Evolutionary conservation across 2,113 vertebrate species (phyloP).

Genomic region (Herpetotheres cachinnans): DNA sequence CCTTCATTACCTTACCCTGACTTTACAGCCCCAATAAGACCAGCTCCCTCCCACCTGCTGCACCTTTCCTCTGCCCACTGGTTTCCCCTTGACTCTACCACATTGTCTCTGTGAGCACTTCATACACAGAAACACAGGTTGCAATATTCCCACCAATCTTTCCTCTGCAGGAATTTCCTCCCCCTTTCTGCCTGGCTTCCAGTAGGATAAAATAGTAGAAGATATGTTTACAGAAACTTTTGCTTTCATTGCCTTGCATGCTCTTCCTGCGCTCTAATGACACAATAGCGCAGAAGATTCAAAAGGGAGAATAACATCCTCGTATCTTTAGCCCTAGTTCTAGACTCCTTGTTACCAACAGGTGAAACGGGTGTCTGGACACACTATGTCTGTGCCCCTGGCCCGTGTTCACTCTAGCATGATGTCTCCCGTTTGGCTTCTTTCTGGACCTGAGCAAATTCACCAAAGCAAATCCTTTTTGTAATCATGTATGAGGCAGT

Average conservation of each 20-base stretch:
- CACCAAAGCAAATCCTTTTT: neutral
- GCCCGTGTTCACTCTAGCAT: neutral
- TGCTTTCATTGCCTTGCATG: neutral
- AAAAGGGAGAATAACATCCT: neutral
- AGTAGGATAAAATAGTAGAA: neutral
- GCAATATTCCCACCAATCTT: neutral
- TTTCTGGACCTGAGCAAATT: neutral
- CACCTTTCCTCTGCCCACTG: neutral
- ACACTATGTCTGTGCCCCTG: neutral
- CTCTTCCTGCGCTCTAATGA: neutral
- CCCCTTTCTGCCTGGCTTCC: neutral
- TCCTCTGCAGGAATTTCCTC: neutral
- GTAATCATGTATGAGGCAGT: neutral
- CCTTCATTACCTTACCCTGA: neutral
- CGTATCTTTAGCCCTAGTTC: neutral
- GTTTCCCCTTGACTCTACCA: neutral
- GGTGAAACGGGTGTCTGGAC: neutral
- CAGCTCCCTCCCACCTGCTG: neutral
- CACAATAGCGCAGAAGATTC: neutral
- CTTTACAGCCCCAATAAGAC: accelerated
- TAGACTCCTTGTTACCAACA: neutral
- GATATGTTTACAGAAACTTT: neutral
- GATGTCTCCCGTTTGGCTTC: neutral
- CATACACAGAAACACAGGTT: neutral
- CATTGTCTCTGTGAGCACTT: neutral